Percentiles rank a stretch among this genome's conserved stretches.
phyloP scores from a whole-genome alignment of 2,113 vertebrate genomes.

The Malurus melanocephalus region DNA sequence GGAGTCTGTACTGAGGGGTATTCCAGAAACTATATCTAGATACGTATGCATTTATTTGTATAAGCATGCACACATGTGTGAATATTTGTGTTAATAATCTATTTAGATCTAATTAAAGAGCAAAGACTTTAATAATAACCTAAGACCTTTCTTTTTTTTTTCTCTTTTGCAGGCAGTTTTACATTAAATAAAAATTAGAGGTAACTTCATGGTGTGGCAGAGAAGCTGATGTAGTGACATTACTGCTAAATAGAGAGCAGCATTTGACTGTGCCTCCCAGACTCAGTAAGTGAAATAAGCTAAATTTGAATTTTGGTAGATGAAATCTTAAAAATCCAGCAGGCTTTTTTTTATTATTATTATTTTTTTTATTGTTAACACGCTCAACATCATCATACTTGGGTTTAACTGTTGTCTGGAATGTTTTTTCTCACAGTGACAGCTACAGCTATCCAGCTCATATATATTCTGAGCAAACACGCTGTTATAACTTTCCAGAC shows the following conservation, averaged over 20 bases:
- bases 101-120: not conserved
- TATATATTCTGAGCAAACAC: not conserved
- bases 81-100: not conserved
- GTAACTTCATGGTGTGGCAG: not conserved
- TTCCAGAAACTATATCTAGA: constrained; percentile 31
- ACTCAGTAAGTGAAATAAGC: constrained; percentile 15
- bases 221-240: constrained; percentile 34
- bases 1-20: constrained; percentile 38
- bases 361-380: not conserved
- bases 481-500: not conserved
- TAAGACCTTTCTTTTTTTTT: not conserved
- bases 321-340: constrained; percentile 10
- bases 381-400: not conserved
- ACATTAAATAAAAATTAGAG: constrained; percentile 4
- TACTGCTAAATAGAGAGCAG: constrained; percentile 6
- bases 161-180: not conserved
- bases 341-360: not conserved
- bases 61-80: rapidly evolving
- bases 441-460: not conserved
- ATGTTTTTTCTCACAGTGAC: not conserved
- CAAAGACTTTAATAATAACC: not conserved
- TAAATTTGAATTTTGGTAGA: constrained; percentile 7
- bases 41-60: not conserved
- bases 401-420: not conserved
- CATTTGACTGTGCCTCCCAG: constrained; percentile 16